Evolutionary conservation across 2,113 vertebrate species (phyloP).

Genomic region (Merops nubicus): DNA sequence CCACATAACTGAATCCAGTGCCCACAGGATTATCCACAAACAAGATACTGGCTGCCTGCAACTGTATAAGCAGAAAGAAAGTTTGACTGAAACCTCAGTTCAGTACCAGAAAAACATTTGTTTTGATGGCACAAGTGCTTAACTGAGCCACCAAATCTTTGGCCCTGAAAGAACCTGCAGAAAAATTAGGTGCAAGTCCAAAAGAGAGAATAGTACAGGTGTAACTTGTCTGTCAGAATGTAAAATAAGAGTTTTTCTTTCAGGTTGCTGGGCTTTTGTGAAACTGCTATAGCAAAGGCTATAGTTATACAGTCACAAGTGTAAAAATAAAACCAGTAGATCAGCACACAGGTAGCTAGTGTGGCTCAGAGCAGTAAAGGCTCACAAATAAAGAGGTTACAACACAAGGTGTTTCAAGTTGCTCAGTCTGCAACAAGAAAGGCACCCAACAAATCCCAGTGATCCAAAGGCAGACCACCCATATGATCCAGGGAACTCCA

Average conservation of each 20-base stretch:
- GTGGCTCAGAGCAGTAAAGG: neutral
- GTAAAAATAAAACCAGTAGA: neutral
- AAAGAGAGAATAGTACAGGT: neutral
- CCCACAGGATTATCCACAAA: slow-evolving; percentile 98
- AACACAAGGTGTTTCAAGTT: neutral
- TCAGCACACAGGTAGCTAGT: neutral
- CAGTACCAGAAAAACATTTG: neutral
- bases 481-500: fast-evolving
- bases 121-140: neutral
- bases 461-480: neutral
- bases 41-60: slow-evolving; percentile 86
- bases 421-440: neutral
- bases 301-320: neutral
- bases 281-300: neutral
- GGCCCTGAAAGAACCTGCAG: neutral
- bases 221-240: neutral
- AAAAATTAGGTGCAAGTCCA: neutral
- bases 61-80: slow-evolving; percentile 64
- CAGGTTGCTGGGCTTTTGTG: neutral
- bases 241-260: neutral
- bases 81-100: neutral
- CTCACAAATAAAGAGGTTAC: neutral
- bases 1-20: slow-evolving; percentile 91
- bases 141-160: neutral
- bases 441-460: neutral